A percentile compares a stretch with the other conserved stretches of the same genome.
Conservation (phyloP, 2,113 vertebrate species). For the Toxostoma redivivum region DNA sequence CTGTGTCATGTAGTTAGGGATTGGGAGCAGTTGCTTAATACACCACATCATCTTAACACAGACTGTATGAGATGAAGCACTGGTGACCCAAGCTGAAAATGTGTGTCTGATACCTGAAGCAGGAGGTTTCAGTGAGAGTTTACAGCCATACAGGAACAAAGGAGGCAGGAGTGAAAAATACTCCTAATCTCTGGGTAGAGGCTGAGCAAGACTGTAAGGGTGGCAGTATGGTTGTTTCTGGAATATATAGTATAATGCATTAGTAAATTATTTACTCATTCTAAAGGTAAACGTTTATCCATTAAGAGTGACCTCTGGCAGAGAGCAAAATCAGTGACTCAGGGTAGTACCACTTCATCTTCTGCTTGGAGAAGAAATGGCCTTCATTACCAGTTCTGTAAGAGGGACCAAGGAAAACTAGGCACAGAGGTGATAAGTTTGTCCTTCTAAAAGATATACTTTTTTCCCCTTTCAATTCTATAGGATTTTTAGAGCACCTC, state of each 20-base stretch:
- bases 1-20: not conserved
- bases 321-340: not conserved
- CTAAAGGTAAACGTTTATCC: not conserved
- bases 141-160: not conserved
- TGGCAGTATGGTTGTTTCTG: not conserved
- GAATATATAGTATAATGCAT: not conserved
- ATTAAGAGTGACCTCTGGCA: not conserved
- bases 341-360: not conserved
- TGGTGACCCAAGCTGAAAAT: not conserved
- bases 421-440: not conserved
- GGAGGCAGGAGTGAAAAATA: not conserved
- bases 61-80: not conserved
- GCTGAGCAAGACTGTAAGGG: not conserved
- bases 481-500: conserved; percentile 4
- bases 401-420: not conserved
- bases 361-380: not conserved
- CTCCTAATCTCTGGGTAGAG: not conserved
- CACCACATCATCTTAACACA: not conserved
- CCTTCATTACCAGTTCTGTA: not conserved
- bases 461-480: not conserved
- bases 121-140: not conserved
- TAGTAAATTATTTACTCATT: conserved; percentile 33
- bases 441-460: not conserved
- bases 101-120: not conserved
- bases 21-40: not conserved